Conservation (phyloP, 1,140 invertebrate species). For the Drosophila repleta region DNA sequence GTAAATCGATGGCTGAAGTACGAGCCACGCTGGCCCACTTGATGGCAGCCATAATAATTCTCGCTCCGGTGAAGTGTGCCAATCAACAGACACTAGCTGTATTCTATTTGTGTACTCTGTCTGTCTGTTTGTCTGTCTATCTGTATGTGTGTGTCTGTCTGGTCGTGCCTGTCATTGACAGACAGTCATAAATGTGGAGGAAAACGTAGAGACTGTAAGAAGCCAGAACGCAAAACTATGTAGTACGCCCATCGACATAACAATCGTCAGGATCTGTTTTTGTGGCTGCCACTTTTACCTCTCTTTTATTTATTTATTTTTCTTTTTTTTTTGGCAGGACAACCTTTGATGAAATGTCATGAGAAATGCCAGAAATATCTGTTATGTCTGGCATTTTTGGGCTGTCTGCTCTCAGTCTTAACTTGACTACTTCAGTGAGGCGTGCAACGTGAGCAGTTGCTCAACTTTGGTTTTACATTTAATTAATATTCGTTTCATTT, state of each 20-base stretch:
- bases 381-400: conserved; percentile 22
- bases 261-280: conserved; percentile 57
- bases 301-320: not conserved
- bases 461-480: conserved; percentile 41
- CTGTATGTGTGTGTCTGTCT: conserved; percentile 49
- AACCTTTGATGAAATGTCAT: conserved; percentile 66
- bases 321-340: conserved; percentile 54
- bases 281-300: conserved; percentile 15
- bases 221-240: conserved; percentile 55
- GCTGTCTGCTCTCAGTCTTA: conserved; percentile 17
- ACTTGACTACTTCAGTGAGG: conserved; percentile 44
- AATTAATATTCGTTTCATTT: conserved; percentile 52
- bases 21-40: conserved; percentile 50
- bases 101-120: conserved; percentile 23
- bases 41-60: conserved; percentile 64
- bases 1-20: conserved; percentile 70
- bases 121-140: conserved; percentile 46
- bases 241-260: conserved; percentile 68
- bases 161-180: conserved; percentile 67
- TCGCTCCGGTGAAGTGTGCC: conserved; percentile 57
- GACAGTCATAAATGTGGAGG: conserved; percentile 73
- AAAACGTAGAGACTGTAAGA: conserved; percentile 40
- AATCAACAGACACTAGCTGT: conserved; percentile 41
- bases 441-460: conserved; percentile 36
- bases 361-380: conserved; percentile 38